Base-by-base conservation (phyloP, 2,113 vertebrate genomes). In the Panthera tigris region DNA sequence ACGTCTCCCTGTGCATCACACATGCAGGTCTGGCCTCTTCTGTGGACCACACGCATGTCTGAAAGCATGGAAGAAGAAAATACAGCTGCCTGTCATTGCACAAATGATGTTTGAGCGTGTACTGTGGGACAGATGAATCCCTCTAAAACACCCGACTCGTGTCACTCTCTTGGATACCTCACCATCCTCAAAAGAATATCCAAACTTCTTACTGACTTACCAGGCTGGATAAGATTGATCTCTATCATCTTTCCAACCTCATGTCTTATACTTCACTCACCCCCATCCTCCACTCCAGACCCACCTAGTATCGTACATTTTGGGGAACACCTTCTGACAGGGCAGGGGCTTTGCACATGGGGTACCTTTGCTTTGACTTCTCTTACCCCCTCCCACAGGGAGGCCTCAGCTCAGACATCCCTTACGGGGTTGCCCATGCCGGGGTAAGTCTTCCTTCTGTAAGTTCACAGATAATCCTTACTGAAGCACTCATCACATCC, bases 1-100 rank as follows among this genome's bases (percentile, higher is more conserved):
- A 21, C 5, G 0, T 2, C 2, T 10, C 3, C 25, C 3, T 0
- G 1, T 0, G 5, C n/a, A 1, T 15, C 18, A 1, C 0, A 0
- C 27, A 0, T 4, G 10, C 12, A 2, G 66, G 23, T 13, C 45
- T 33, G 27, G n/a, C 14, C 65, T 82, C 55, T 45, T 7, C 82
- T 13, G 13, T 21, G 4, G 33, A 12, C 11, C 50, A 4, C 21
- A 0, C 7, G 2, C 8, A 0, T 8, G 11, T 29, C 57, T 15
- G 16, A 36, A 48, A 52, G 73, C n/a, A 1, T 0, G 13, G 2
- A 10, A 13, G 25, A 65, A 14, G 41, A 39, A 19, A 18, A 12
- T 1, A 1, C 15, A 33, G 45, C 57, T 36, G 21, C 18, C 19
- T 55, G 14, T n/a, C 16, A 0, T 12, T 4, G 39, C 45, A 27